phyloP scores from a whole-genome alignment of 2,797 vertebrate genomes.

The Lacerta viridis region DNA sequence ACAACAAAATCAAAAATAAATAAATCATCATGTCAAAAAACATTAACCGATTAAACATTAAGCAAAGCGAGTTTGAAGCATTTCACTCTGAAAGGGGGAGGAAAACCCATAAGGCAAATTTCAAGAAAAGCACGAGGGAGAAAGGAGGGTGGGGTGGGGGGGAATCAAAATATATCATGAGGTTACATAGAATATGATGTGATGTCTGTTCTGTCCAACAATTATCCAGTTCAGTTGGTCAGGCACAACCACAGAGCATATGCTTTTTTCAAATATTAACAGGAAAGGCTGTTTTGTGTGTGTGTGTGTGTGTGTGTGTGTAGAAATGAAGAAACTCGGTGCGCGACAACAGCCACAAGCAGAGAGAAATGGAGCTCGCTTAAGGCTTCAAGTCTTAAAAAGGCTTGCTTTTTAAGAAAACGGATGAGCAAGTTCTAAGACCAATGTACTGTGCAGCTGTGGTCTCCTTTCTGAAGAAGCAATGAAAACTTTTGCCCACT shows the following conservation, averaged over 20 bases:
- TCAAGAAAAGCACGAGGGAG: slow-evolving; percentile 5
- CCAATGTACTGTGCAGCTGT: neutral
- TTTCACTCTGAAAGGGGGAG: slow-evolving; percentile 36
- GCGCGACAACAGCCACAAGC: slow-evolving; percentile 55
- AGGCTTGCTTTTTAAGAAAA: slow-evolving; percentile 11
- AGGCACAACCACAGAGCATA: slow-evolving; percentile 33
- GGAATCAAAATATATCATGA: slow-evolving; percentile 33
- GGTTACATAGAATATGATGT: slow-evolving; percentile 22
- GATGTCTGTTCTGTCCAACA: slow-evolving; percentile 55
- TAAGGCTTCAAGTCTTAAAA: slow-evolving; percentile 35
- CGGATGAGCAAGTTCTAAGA: slow-evolving; percentile 45
- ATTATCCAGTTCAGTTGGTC: slow-evolving; percentile 49
- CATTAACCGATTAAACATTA: slow-evolving; percentile 19
- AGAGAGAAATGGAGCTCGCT: slow-evolving; percentile 38
- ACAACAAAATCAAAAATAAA: slow-evolving; percentile 40
- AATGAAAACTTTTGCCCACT: slow-evolving; percentile 17
- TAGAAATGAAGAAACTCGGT: slow-evolving; percentile 49
- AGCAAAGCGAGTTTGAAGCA: slow-evolving; percentile 44
- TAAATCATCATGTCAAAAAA: slow-evolving; percentile 64
- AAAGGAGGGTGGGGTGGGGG: neutral
- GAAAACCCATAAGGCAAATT: slow-evolving; percentile 54
- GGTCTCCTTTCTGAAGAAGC: slow-evolving; percentile 28
- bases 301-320: neutral
- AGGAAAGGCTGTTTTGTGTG: slow-evolving; percentile 31
- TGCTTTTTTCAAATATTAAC: slow-evolving; percentile 54